Conservation (phyloP, 1,140 invertebrate genomes). For the Elymnias hypermnestra region DNA sequence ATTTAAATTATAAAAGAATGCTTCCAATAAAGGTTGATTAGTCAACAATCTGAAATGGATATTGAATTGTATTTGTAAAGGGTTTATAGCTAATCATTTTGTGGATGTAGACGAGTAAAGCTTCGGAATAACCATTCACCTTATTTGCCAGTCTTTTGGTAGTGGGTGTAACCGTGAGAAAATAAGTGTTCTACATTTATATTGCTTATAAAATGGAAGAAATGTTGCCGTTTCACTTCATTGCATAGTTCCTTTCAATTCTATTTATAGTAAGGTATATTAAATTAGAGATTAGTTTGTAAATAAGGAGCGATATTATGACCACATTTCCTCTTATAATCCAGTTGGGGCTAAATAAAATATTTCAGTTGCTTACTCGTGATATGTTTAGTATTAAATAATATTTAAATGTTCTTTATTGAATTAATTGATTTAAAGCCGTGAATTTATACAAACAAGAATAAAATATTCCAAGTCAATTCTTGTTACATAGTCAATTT, state of each 20-base stretch:
- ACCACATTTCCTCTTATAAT: conserved; percentile 1
- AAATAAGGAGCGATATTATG: conserved; percentile 20
- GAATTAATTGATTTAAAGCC: no score
- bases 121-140: background rate
- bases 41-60: no score
- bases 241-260: conserved; percentile 11
- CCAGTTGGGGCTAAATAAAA: conserved; percentile 3
- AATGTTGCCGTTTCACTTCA: conserved; percentile 9
- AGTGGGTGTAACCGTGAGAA: conserved; percentile 11
- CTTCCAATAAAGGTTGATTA: no score
- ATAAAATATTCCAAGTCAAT: no score
- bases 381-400: no score
- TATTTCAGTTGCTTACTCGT: background rate
- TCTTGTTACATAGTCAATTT: no score
- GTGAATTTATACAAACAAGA: no score
- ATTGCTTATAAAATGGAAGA: conserved; percentile 16
- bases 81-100: no score
- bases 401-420: no score
- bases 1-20: no score
- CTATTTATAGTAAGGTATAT: conserved; percentile 19
- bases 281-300: conserved; percentile 17
- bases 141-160: conserved; percentile 5
- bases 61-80: background rate
- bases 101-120: no score
- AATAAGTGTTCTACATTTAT: conserved; percentile 9